Conservation (phyloP, 2,888 invertebrate genomes). For the Octodonta nipae region DNA sequence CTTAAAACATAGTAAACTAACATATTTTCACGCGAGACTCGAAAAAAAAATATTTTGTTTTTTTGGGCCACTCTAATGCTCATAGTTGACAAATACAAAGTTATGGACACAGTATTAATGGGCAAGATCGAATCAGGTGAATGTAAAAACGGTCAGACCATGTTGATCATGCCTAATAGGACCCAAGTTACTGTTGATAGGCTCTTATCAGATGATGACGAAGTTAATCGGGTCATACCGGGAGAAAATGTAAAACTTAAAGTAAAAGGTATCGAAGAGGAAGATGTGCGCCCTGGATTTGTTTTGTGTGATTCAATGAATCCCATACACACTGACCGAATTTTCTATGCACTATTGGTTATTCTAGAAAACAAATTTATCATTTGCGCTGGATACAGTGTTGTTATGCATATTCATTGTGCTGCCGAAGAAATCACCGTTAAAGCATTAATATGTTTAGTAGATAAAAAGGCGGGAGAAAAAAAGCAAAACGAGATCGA, state of each 20-base stretch:
- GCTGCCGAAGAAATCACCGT: constrained; percentile 97
- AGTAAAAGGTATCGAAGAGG: constrained; percentile 96
- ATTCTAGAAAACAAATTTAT: constrained; percentile 99
- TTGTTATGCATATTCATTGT: constrained; percentile 98
- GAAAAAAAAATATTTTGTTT: no score
- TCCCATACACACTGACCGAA: constrained; percentile 85
- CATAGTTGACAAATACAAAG: constrained; percentile 96
- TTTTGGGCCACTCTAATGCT: no score
- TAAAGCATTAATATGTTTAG: constrained; percentile 92
- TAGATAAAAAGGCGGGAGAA: constrained; percentile 95
- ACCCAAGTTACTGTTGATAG: constrained; percentile 90
- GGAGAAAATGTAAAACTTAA: constrained; percentile 99
- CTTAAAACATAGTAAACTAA: no score
- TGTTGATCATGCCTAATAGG: constrained; percentile 96
- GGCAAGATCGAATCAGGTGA: constrained; percentile 97
- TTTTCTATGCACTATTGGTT: constrained; percentile 95
- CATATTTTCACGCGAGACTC: no score
- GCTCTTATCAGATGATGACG: constrained; percentile 94
- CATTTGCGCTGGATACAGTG: constrained; percentile 97
- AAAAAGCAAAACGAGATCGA: constrained; percentile 89
- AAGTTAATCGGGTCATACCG: constrained; percentile 83
- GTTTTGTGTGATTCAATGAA: constrained; percentile 87
- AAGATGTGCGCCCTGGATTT: constrained; percentile 96
- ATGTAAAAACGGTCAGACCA: constrained; percentile 78
- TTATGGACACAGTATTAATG: constrained; percentile 98